phyloP scores from a whole-genome alignment of 2,113 vertebrate species.

The Pelmatolapia mariae region DNA sequence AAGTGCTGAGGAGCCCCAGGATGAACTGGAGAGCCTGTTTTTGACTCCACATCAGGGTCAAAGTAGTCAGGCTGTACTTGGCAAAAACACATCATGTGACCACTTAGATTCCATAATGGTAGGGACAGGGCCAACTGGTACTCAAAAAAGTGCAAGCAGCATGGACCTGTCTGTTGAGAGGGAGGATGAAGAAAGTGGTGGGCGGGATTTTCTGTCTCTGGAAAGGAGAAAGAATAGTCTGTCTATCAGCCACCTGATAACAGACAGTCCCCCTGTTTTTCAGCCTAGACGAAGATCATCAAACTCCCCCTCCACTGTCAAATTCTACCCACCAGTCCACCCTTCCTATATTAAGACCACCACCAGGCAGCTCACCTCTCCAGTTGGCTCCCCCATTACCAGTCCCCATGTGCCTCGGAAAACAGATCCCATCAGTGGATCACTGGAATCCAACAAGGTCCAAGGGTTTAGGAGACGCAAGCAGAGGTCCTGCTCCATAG shows the following conservation, averaged over 20 bases:
- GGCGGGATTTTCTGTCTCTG: conserved; percentile 36
- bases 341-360: conserved; percentile 94
- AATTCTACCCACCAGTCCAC: conserved; percentile 81
- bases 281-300: conserved; percentile 50
- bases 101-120: background rate
- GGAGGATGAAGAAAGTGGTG: conserved; percentile 15
- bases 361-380: conserved; percentile 90
- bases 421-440: conserved; percentile 27
- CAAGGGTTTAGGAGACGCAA: conserved; percentile 61
- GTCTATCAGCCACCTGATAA: conserved; percentile 34
- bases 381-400: conserved; percentile 78
- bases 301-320: conserved; percentile 59
- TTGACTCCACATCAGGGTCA: background rate
- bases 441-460: conserved; percentile 15
- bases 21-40: conserved; percentile 48
- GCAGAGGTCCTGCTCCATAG: conserved; percentile 76
- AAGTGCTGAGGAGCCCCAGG: conserved; percentile 62
- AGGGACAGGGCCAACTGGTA: background rate
- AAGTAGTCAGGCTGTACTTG: background rate
- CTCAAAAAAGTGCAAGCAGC: conserved; percentile 60
- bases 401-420: conserved; percentile 77
- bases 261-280: conserved; percentile 53
- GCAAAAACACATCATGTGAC: background rate
- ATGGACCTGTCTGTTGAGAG: conserved; percentile 52
- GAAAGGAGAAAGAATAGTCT: conserved; percentile 54